A percentile compares a stretch with the other conserved stretches of the same genome.
phyloP scores from a whole-genome alignment of 2,797 vertebrate genomes.

The Macropus fuliginosus region DNA sequence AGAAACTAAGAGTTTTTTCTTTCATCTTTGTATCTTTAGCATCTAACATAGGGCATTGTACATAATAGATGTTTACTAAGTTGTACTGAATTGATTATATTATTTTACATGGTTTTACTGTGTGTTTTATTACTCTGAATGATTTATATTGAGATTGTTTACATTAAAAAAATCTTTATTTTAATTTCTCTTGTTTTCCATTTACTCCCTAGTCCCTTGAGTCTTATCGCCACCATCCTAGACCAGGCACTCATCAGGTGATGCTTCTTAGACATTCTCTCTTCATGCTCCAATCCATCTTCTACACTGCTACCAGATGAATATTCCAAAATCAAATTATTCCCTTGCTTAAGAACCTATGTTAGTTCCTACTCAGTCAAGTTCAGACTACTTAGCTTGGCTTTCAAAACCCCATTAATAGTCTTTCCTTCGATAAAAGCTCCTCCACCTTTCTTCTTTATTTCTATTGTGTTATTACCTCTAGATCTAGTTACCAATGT shows the following conservation, averaged over 20 bases:
- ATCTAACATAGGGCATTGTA: not conserved
- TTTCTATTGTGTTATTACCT: not conserved
- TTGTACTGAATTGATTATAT: not conserved
- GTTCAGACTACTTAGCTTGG: not conserved
- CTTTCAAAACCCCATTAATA: no score
- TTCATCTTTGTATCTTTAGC: not conserved
- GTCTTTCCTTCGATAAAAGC: no score
- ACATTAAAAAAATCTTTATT: not conserved
- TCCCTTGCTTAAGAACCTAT: not conserved
- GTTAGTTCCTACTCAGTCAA: not conserved
- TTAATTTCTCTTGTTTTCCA: not conserved
- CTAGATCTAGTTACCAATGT: not conserved
- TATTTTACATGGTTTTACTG: not conserved
- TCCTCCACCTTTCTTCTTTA: not conserved
- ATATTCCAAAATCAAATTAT: not conserved
- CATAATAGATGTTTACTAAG: not conserved
- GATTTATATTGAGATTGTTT: not conserved
- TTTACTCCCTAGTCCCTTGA: not conserved
- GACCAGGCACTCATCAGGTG: not conserved
- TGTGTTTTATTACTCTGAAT: not conserved
- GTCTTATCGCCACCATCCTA: not conserved
- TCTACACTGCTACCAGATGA: not conserved
- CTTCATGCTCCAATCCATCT: not conserved
- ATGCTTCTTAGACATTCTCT: not conserved
- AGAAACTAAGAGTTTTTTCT: not conserved